Percentiles rank a stretch among this genome's conserved stretches.
Evolutionary conservation across 2,113 vertebrate genomes (phyloP).

Genomic region (Atrichornis clamosus): DNA sequence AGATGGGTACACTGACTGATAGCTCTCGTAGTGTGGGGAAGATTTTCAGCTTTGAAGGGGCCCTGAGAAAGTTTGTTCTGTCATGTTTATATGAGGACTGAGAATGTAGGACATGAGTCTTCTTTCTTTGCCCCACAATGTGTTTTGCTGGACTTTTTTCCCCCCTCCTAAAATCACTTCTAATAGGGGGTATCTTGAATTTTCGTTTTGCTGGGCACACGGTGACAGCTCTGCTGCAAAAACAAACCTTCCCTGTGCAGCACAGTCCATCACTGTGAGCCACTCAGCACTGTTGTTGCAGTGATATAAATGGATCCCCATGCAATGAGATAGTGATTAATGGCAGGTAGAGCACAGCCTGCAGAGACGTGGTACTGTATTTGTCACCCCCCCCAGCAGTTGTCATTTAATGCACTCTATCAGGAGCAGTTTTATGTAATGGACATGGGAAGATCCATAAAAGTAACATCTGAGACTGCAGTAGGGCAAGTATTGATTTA

Average conservation of each 20-base stretch:
- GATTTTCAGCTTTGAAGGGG: neutral
- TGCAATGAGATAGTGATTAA: conserved; percentile 70
- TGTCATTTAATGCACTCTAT: conserved; percentile 70
- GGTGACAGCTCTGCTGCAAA: conserved; percentile 62
- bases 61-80: neutral
- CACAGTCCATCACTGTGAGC: conserved; percentile 57
- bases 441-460: conserved; percentile 76
- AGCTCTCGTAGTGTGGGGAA: accelerated
- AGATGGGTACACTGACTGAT: neutral
- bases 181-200: conserved; percentile 12
- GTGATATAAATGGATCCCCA: conserved; percentile 69
- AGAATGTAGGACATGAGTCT: neutral
- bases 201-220: conserved; percentile 5
- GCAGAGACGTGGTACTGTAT: neutral
- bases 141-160: neutral
- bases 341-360: conserved; percentile 27
- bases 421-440: conserved; percentile 69
- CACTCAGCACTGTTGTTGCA: conserved; percentile 48
- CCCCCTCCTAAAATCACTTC: neutral
- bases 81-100: neutral
- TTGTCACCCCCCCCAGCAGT: conserved; percentile 54
- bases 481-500: conserved; percentile 77
- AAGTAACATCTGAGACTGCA: conserved; percentile 76
- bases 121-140: neutral
- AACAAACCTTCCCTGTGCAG: conserved; percentile 52